Percentiles rank a stretch among this genome's conserved stretches.
Conservation (phyloP, 2,888 invertebrate genomes). For the Drosophila lutescens region DNA sequence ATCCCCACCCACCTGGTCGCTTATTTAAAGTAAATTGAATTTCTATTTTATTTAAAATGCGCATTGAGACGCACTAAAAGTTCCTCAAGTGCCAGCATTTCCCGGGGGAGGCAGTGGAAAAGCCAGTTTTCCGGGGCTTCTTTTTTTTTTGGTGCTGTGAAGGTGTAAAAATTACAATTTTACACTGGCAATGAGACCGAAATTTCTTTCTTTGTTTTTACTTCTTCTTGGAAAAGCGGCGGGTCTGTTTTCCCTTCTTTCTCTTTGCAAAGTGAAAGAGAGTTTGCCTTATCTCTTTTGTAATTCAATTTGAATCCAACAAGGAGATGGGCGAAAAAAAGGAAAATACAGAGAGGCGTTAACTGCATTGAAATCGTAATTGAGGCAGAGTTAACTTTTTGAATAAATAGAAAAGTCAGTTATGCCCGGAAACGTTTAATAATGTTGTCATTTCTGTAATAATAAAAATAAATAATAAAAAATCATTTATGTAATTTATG, state of each 20-base stretch:
- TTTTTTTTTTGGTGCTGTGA: conserved; percentile 41
- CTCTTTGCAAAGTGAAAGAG: conserved; percentile 5
- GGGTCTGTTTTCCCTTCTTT: background rate
- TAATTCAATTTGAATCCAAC: conserved; percentile 62
- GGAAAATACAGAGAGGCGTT: background rate
- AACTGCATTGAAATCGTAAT: conserved; percentile 49
- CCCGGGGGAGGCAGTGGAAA: background rate
- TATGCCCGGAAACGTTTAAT: background rate
- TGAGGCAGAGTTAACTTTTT: conserved; percentile 32
- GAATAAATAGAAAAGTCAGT: conserved; percentile 1
- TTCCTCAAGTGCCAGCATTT: conserved; percentile 66
- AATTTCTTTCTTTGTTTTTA: conserved; percentile 5
- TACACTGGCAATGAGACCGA: conserved; percentile 33
- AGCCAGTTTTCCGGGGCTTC: background rate
- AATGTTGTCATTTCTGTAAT: no score
- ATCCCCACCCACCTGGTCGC: conserved; percentile 47
- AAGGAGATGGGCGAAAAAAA: background rate
- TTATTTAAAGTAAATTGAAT: conserved; percentile 79
- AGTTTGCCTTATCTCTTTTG: conserved; percentile 34
- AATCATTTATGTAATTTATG: no score
- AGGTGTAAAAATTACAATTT: conserved; percentile 78
- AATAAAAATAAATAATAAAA: no score
- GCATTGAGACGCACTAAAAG: conserved; percentile 80
- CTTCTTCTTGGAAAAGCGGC: background rate
- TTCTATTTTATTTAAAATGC: conserved; percentile 81